Base-by-base conservation (phyloP, 2,888 invertebrate species). In the Stenotaenia linearis region DNA sequence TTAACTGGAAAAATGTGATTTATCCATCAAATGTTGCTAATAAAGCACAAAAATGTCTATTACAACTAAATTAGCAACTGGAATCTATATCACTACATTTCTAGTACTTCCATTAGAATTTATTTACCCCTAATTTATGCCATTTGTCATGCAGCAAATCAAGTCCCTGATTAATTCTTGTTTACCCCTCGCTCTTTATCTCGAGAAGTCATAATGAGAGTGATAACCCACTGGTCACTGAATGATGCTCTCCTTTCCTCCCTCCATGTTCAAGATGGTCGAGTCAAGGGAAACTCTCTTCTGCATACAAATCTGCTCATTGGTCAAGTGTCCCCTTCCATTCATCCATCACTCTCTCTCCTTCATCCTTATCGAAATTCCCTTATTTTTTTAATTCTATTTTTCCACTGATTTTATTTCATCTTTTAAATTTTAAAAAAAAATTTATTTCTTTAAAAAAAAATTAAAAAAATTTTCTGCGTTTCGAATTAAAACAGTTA, bases 211-310 rank as follows among this genome's bases (percentile, higher is more conserved):
- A 61, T 61, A 61, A 61, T 61, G 25, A 61, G 61, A 25, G 61
- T 61, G 61, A 61, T 61, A 61, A 61, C 61, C 61, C 61, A 61
- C 23, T 61, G 61, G 61, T 61, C 61, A 61, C 61, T 61, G 61
- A 61, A 61, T 61, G 61, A 61, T 61, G 61, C 61, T 23, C n/a
- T 56, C 56, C 61, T 25, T 61, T 61, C 25, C 61, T 25, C 25
- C 61, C 61, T 25, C 25, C 28, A 15, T 3, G 12, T 61, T 25
- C 61, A 61, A 61, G 61, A 61, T 61, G 61, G 61, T 23, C 61
- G 61, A 61, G 61, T 61, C 61, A 61, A 61, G 61, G 61, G 61
- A 61, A 61, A 61, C 61, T 61, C 61, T 61, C 61, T 61, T 61
- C 61, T 61, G 61, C 61, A 61, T 61, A 61, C 61, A 61, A 61